Evolutionary conservation across 2,797 vertebrate species (phyloP), one percentile per base, ranked within the genome.

Genomic region (Lindbergichthys nudifrons): DNA sequence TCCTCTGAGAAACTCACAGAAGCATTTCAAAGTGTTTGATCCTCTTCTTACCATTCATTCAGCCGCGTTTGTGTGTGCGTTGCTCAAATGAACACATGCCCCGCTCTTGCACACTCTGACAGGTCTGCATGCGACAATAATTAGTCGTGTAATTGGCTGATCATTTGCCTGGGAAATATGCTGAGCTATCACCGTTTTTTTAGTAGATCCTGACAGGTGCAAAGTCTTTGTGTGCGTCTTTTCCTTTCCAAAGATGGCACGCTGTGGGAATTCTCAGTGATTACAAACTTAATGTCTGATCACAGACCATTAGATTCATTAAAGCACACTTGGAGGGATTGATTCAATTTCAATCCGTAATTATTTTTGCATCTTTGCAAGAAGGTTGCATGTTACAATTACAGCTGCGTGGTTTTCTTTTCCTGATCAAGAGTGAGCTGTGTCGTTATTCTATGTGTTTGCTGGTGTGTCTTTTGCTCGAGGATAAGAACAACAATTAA

Each of bases 71-170:
- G 26, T 41, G 62, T 53, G 53, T 45, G 50, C 65, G 65, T 75
- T 76, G 72, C 70, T 72, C 8, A 7, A 58, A 87, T 85, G 67
- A 84, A 77, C 73, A 65, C 77, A 61, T 75, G 70, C 65, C 56
- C 72, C 3, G 32, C 41, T 16, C 74, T 69, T 10, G 67, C 52
- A 23, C 62, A 41, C 57, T 70, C 65, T 80, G 88, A 86, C 85
- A 80, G 78, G 85, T 89, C 80, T 85, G 79, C 70, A 73, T 72
- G 84, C 88, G 75, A 81, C 84, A 84, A 89, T 93, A 88, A 92
- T 92, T 88, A 88, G 78, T 79, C 48, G 30, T 69, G 71, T 91
- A 92, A 93, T 89, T 87, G 85, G 76, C 65, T 80, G 77, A 88
- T 92, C 77, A 80, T 78, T 82, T 83, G 74, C 63, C 36, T 65